phyloP scores from a whole-genome alignment of 2,888 invertebrate species.

The Diplolepis rosae region DNA sequence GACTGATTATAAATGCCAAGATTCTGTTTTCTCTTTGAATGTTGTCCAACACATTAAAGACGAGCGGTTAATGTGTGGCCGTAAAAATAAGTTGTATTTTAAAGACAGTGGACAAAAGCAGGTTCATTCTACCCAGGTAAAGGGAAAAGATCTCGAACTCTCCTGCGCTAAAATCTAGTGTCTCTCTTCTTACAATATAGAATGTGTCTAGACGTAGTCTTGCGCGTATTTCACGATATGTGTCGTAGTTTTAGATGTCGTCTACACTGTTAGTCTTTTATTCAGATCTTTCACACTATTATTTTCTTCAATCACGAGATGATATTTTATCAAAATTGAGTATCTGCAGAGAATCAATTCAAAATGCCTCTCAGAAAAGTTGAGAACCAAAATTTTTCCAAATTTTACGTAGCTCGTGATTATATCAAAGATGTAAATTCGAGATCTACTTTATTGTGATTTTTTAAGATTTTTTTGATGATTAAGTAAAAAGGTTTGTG shows the following conservation, averaged over 20 bases:
- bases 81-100: background rate
- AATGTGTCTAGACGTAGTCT: background rate
- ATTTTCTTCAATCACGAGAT: background rate
- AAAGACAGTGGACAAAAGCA: background rate
- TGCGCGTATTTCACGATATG: background rate
- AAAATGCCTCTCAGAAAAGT: background rate
- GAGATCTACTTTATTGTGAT: no score
- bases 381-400: background rate
- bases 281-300: background rate
- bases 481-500: no score
- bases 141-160: background rate
- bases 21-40: conserved; percentile 44
- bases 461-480: no score
- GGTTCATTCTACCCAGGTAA: background rate
- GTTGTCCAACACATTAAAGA: conserved; percentile 43
- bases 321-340: background rate
- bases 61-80: conserved; percentile 2
- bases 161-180: background rate
- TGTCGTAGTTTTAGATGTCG: background rate
- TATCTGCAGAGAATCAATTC: background rate
- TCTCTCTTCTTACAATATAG: background rate
- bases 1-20: conserved; percentile 51
- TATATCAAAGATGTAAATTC: no score
- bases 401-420: background rate
- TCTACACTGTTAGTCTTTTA: background rate